Conservation (phyloP, 2,113 vertebrate species). For the Ictidomys tridecemlineatus region DNA sequence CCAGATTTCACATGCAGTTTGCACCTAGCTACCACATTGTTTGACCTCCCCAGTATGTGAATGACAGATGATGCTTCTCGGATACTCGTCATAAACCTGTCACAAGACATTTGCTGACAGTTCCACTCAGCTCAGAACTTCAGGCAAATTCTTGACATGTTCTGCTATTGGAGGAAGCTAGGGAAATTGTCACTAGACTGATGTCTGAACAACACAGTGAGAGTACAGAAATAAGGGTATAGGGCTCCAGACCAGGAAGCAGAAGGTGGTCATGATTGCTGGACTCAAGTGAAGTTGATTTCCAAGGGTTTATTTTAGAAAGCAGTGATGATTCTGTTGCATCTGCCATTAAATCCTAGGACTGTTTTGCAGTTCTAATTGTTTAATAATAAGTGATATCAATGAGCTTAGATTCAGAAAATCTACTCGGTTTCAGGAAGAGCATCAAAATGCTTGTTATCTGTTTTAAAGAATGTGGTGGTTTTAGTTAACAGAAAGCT, state of each 20-base stretch:
- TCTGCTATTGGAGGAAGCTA: not conserved
- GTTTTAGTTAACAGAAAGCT: not conserved
- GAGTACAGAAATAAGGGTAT: not conserved
- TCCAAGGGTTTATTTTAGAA: not conserved
- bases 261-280: not conserved
- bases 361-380: not conserved
- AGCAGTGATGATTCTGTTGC: not conserved
- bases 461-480: not conserved
- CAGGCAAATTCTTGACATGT: not conserved
- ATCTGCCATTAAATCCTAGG: not conserved
- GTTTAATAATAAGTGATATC: not conserved
- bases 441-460: not conserved
- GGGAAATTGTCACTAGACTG: not conserved
- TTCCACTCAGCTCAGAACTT: not conserved
- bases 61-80: not conserved
- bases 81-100: not conserved
- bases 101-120: not conserved
- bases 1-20: not conserved
- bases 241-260: not conserved
- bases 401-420: not conserved
- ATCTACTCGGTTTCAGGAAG: not conserved
- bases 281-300: accelerated
- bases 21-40: accelerated
- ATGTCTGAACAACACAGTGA: not conserved
- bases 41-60: not conserved